phyloP scores from a whole-genome alignment of 2,888 invertebrate genomes.

The Caenorhabditis wallacei region DNA sequence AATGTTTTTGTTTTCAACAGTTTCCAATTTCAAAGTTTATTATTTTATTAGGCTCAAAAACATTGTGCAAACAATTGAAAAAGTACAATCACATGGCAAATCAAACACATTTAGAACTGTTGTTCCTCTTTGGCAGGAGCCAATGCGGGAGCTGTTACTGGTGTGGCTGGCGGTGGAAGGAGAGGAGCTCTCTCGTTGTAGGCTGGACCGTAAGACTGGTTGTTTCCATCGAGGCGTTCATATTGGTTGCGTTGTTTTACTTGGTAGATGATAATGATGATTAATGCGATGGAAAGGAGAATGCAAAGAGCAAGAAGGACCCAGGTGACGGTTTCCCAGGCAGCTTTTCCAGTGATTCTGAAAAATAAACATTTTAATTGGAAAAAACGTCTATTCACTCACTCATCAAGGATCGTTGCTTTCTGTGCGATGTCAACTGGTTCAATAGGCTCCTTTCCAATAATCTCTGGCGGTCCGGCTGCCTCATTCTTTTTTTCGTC shows the following conservation, averaged over 20 bases:
- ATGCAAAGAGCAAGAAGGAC: constrained; percentile 75
- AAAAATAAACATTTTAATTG: constrained; percentile 2
- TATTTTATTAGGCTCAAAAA: constrained; percentile 19
- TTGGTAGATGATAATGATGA: constrained; percentile 72
- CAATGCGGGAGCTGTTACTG: constrained; percentile 57
- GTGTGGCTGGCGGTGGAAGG: constrained; percentile 56
- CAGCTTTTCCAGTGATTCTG: constrained; percentile 74
- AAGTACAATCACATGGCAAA: constrained; percentile 15
- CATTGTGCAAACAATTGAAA: constrained; percentile 25
- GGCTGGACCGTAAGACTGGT: constrained; percentile 24
- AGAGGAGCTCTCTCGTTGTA: constrained; percentile 52
- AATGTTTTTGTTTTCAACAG: background rate
- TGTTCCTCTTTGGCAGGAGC: constrained; percentile 59
- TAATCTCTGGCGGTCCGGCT: constrained; percentile 6
- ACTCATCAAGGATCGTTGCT: constrained; percentile 71
- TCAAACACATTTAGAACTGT: constrained; percentile 55
- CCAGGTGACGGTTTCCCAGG: constrained; percentile 76
- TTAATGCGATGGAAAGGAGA: constrained; percentile 71
- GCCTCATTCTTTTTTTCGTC: no score
- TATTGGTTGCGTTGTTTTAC: constrained; percentile 69
- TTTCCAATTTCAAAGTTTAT: constrained; percentile 22
- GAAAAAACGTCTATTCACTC: constrained; percentile 6
- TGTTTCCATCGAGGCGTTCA: constrained; percentile 69
- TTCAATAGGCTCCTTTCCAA: constrained; percentile 20
- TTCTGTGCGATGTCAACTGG: constrained; percentile 58